Conservation (phyloP, 2,797 vertebrate genomes). For the Telmatherina bonti region DNA sequence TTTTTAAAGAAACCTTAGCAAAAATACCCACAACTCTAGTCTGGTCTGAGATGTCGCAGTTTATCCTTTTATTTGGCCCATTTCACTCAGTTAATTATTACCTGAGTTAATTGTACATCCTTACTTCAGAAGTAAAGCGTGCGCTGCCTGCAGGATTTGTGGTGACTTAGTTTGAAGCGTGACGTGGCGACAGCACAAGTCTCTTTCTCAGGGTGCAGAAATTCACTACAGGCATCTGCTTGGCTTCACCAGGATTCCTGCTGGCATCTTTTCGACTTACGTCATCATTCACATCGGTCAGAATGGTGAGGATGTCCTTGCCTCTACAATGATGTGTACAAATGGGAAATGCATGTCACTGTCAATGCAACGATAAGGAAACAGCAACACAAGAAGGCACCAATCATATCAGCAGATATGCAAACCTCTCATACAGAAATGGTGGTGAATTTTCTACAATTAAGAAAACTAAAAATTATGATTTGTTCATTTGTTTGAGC, state of each 20-base stretch:
- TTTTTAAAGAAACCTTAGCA: too few relatives aligned
- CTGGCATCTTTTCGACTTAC: constrained; percentile 53
- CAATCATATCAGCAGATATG: neutral
- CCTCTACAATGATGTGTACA: too few relatives aligned
- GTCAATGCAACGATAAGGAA: neutral
- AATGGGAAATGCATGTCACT: neutral
- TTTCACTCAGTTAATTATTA: too few relatives aligned
- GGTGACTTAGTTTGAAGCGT: too few relatives aligned
- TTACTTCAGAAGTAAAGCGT: too few relatives aligned
- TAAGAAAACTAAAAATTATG: neutral
- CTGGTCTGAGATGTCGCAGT: too few relatives aligned
- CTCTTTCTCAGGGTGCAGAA: constrained; percentile 70
- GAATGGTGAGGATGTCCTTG: constrained; percentile 69
- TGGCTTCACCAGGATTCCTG: rapidly evolving
- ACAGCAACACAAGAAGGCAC: neutral
- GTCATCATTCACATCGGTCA: constrained; percentile 66
- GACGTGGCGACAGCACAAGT: constrained; percentile 68
- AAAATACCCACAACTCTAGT: too few relatives aligned
- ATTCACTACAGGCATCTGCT: constrained; percentile 77
- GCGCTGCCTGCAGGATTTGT: too few relatives aligned
- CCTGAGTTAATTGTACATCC: too few relatives aligned
- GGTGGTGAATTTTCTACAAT: neutral
- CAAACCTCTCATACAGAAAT: neutral
- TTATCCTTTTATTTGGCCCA: too few relatives aligned
- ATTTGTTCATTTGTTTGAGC: too few relatives aligned